A percentile compares a stretch with the other conserved stretches of the same genome.
phyloP scores from a whole-genome alignment of 2,113 vertebrate genomes.

The Brevimyrus niger region DNA sequence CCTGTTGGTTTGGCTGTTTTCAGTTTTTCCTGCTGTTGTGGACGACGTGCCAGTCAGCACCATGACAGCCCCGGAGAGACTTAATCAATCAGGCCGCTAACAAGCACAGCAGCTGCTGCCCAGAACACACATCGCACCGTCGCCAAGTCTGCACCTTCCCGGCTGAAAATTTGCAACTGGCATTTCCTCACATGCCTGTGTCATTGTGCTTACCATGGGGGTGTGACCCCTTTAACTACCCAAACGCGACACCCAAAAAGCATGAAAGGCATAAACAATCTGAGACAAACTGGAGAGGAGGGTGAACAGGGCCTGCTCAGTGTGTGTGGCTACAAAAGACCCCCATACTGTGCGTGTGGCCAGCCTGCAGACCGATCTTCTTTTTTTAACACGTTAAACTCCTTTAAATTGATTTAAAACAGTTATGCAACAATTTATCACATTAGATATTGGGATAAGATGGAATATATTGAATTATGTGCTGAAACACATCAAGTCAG shows the following conservation, averaged over 20 bases:
- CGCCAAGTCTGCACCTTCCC: conserved; percentile 52
- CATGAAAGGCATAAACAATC: background rate
- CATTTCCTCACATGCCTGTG: background rate
- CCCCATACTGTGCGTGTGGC: background rate
- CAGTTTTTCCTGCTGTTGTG: conserved; percentile 39
- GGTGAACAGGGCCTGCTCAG: background rate
- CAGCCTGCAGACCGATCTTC: background rate
- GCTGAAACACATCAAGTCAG: background rate
- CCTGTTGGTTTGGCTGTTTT: conserved; percentile 33
- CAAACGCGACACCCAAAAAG: background rate
- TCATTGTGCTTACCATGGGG: background rate
- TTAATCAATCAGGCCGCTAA: conserved; percentile 66
- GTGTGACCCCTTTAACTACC: background rate
- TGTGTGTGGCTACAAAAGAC: background rate
- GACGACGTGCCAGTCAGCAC: conserved; percentile 62
- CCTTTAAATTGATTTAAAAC: background rate
- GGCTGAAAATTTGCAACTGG: background rate
- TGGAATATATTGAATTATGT: background rate
- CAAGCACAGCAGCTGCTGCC: conserved; percentile 62
- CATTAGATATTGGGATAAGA: background rate
- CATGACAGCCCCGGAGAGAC: conserved; percentile 39
- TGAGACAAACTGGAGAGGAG: background rate
- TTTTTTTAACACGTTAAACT: background rate
- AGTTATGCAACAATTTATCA: background rate
- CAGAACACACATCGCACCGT: conserved; percentile 49